Evolutionary conservation across 2,888 invertebrate genomes (phyloP).

Genomic region (Julus scandinavius): DNA sequence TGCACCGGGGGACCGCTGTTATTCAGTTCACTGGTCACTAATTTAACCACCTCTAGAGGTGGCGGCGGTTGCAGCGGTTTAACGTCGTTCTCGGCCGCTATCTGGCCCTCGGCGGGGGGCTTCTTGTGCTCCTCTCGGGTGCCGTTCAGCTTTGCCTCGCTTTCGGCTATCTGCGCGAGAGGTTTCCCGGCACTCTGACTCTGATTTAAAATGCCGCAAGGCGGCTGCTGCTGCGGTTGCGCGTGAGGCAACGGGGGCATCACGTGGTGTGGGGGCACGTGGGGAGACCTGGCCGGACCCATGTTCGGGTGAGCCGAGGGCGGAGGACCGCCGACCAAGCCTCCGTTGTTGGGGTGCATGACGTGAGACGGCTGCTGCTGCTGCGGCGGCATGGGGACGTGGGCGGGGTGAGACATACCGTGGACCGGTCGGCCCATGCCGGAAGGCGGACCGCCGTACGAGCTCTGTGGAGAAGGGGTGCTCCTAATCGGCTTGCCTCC

Average conservation of each 20-base stretch:
- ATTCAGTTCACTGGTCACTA: background rate
- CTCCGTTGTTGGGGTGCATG: constrained; percentile 27
- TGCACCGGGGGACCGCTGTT: constrained; percentile 36
- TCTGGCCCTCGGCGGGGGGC: background rate
- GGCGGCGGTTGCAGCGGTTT: background rate
- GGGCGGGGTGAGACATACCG: constrained; percentile 2
- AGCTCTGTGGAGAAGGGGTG: constrained; percentile 69
- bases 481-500: constrained; percentile 75
- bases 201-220: background rate
- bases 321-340: background rate
- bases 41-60: background rate
- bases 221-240: background rate
- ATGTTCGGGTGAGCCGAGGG: background rate
- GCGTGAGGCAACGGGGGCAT: background rate
- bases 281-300: background rate
- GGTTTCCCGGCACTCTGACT: background rate
- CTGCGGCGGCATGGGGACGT: constrained; percentile 52
- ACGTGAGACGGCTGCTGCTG: constrained; percentile 43
- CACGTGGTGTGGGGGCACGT: constrained; percentile 3
- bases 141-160: background rate
- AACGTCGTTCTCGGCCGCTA: background rate
- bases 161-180: background rate
- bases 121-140: background rate
- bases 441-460: constrained; percentile 55
- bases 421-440: constrained; percentile 21